These are phyloP conservation scores for Zoanthus sansibaricus DNA, from an alignment of 92 coral and sea anemone species.

Conservation along the genomic window DNA sequence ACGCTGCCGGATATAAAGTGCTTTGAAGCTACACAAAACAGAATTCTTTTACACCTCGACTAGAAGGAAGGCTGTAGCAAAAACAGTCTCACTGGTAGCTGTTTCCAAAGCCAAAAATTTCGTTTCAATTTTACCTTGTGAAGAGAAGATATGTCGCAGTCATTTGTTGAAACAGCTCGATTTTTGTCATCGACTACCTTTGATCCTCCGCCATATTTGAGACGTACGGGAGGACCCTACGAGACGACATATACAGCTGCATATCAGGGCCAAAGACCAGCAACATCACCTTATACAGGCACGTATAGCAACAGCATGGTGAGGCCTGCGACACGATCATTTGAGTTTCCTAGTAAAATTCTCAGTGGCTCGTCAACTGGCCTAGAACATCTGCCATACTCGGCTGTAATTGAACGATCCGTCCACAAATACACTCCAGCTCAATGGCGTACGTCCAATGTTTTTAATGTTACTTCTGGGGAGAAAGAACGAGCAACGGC, in stretches of 20 bases:
- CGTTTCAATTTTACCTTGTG: not conserved
- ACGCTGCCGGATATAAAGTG: constrained; percentile 89
- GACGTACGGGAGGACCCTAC: constrained; percentile 91
- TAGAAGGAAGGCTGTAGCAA: constrained; percentile 9
- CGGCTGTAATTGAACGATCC: constrained; percentile 82
- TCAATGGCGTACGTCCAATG: constrained; percentile 96
- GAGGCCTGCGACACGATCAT: constrained; percentile 70
- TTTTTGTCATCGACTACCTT: constrained; percentile 85
- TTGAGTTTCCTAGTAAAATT: constrained; percentile 88
- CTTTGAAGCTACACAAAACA: constrained; percentile 81
- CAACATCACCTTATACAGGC: constrained; percentile 76
- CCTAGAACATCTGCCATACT: constrained; percentile 89
- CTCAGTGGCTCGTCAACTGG: constrained; percentile 86
- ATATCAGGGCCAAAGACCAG: constrained; percentile 66
- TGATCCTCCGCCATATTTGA: constrained; percentile 92
- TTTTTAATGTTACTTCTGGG: constrained; percentile 89
- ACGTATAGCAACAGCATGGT: constrained; percentile 65
- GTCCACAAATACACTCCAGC: constrained; percentile 86
- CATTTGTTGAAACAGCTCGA: constrained; percentile 91
- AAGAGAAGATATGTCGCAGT: constrained; percentile 68
- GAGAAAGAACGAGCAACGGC: constrained; percentile 98
- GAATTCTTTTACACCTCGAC: constrained; percentile 49
- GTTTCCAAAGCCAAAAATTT: not conserved
- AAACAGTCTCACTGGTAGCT: constrained; percentile 9
- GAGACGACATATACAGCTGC: constrained; percentile 93